phyloP scores from a whole-genome alignment of 2,113 vertebrate genomes.

The Chauna torquata region DNA sequence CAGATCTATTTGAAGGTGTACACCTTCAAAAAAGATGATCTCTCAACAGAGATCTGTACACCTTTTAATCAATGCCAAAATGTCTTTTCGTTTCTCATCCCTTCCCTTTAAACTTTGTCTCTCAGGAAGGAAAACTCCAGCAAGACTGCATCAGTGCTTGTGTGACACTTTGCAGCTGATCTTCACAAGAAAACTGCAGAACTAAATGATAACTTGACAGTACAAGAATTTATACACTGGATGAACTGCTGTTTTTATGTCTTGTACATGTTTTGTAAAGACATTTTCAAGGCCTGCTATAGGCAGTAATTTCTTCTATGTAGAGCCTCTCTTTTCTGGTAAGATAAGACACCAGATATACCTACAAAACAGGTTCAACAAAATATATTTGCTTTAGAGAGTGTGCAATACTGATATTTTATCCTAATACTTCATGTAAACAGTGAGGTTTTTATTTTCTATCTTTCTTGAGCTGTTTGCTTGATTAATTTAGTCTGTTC shows the following conservation, averaged over 20 bases:
- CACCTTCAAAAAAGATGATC: too few species aligned
- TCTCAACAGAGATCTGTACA: background rate
- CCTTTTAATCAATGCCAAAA: background rate
- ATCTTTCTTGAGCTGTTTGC: background rate
- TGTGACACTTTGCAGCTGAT: background rate
- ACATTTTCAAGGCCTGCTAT: background rate
- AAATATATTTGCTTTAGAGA: background rate
- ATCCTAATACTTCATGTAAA: background rate
- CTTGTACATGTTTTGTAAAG: background rate
- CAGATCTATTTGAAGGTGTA: background rate
- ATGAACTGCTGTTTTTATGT: background rate
- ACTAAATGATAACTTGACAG: background rate
- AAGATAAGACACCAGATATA: background rate
- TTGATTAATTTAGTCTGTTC: background rate
- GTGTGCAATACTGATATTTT: background rate
- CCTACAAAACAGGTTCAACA: background rate
- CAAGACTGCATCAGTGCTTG: background rate
- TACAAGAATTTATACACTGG: background rate
- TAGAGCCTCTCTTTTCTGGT: background rate
- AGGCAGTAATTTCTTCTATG: background rate
- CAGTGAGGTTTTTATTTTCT: background rate
- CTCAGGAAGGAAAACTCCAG: background rate
- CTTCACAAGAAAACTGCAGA: background rate
- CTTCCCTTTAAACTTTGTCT: background rate
- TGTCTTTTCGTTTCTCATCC: fast-evolving